phyloP scores from a whole-genome alignment of 1,140 invertebrate genomes.

The Drosophila repleta region DNA sequence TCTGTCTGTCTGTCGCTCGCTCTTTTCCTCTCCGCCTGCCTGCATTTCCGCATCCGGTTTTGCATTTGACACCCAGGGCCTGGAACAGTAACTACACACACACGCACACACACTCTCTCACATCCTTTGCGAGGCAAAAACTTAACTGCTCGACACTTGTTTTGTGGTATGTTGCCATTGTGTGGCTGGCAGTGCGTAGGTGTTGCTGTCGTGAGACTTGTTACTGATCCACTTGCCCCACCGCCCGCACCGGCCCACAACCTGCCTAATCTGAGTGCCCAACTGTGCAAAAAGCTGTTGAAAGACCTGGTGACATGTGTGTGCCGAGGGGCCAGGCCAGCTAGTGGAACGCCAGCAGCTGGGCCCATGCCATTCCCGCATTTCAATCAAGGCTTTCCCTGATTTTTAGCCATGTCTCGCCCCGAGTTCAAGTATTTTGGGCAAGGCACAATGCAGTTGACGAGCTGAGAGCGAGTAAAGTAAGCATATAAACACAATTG shows the following conservation, averaged over 20 bases:
- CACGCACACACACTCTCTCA: slow-evolving; percentile 21
- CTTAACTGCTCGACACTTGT: slow-evolving; percentile 79
- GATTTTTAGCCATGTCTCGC: slow-evolving; percentile 26
- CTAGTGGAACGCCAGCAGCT: slow-evolving; percentile 54
- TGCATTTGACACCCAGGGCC: slow-evolving; percentile 76
- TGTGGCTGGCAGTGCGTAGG: slow-evolving; percentile 42
- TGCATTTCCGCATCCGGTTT: slow-evolving; percentile 80
- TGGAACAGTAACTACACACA: slow-evolving; percentile 43
- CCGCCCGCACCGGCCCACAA: not conserved
- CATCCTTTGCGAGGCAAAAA: slow-evolving; percentile 56
- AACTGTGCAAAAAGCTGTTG: slow-evolving; percentile 67
- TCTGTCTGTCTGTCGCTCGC: slow-evolving; percentile 18
- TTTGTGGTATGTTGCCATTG: slow-evolving; percentile 77
- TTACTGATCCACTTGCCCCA: slow-evolving; percentile 45
- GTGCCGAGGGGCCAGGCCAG: slow-evolving; percentile 20
- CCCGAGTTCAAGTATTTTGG: slow-evolving; percentile 10
- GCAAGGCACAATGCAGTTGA: slow-evolving; percentile 11
- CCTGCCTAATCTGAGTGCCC: slow-evolving; percentile 48
- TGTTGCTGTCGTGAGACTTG: slow-evolving; percentile 60
- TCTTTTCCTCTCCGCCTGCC: slow-evolving; percentile 39
- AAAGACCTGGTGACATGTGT: slow-evolving; percentile 71
- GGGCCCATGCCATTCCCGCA: slow-evolving; percentile 38
- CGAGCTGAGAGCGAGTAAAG: slow-evolving; percentile 1
- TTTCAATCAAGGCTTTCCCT: slow-evolving; percentile 60
- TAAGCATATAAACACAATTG: slow-evolving; percentile 14